Evolutionary conservation across 2,797 vertebrate species (phyloP).

Genomic region (Fistularia tabacaria): DNA sequence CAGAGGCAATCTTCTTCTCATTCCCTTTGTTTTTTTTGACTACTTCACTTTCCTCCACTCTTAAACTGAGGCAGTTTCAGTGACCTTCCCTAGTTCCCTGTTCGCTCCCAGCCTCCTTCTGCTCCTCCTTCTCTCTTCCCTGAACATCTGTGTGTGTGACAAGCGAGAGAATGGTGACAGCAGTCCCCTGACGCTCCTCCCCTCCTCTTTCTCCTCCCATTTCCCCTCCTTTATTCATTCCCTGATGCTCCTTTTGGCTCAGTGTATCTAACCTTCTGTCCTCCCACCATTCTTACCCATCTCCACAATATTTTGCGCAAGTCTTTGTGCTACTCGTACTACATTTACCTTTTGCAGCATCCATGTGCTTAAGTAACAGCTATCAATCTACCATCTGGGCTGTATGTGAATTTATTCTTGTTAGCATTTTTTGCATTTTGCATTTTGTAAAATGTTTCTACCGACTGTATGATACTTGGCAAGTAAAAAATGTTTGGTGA

Average conservation of each 20-base stretch:
- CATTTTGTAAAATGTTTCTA: too few species aligned
- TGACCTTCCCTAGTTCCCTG: constrained; percentile 56
- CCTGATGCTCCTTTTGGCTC: neutral
- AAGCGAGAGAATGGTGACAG: constrained; percentile 57
- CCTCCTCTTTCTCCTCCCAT: constrained; percentile 24
- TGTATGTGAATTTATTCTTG: too few species aligned
- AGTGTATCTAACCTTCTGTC: constrained; percentile 20
- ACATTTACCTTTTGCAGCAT: too few species aligned
- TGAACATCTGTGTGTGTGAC: constrained; percentile 75
- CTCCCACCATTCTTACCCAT: neutral
- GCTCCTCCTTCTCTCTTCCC: constrained; percentile 52
- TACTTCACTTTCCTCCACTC: constrained; percentile 21
- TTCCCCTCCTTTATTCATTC: neutral
- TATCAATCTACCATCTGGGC: too few species aligned
- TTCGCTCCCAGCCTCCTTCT: constrained; percentile 45
- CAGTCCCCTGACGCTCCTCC: constrained; percentile 49
- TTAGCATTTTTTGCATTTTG: too few species aligned
- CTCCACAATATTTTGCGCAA: neutral
- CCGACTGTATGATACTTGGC: too few species aligned
- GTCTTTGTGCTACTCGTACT: too few species aligned
- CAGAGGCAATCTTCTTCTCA: neutral
- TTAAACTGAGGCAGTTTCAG: constrained; percentile 40
- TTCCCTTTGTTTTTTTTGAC: constrained; percentile 2
- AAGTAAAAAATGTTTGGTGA: too few species aligned
- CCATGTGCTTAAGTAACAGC: too few species aligned